Conservation (phyloP, 2,797 vertebrate genomes). For the Sylvia borin region DNA sequence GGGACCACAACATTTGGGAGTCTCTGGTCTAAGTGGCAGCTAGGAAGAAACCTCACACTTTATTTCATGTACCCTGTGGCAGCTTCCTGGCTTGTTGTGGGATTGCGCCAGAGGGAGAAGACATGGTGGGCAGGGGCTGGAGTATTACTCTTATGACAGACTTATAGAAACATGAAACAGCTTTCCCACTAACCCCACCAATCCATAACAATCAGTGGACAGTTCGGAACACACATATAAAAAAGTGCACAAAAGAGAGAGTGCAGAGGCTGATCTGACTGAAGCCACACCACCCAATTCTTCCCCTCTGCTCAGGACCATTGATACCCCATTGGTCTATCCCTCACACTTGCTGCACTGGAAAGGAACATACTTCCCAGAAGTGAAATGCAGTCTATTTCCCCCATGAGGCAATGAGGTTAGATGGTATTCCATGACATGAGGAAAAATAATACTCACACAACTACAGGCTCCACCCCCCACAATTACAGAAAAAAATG, state of each 20-base stretch:
- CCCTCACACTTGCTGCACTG: neutral
- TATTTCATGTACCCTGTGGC: neutral
- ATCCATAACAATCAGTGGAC: neutral
- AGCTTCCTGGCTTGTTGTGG: neutral
- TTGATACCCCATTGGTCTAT: accelerated
- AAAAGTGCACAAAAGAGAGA: neutral
- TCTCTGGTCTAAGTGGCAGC: neutral
- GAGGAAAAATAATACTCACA: neutral
- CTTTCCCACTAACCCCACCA: neutral
- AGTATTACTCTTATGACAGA: neutral
- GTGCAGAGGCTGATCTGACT: neutral
- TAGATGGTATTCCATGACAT: too few species aligned
- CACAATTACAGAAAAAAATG: neutral
- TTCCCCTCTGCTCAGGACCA: neutral
- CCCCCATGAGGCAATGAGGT: neutral
- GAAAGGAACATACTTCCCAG: neutral
- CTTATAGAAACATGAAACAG: neutral
- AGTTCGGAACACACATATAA: neutral
- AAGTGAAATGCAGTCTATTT: neutral
- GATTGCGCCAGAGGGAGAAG: neutral
- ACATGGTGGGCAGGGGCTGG: neutral
- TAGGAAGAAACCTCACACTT: neutral
- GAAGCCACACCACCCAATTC: too few species aligned
- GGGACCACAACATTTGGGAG: neutral
- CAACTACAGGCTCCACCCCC: neutral